Conservation (phyloP, 2,888 invertebrate species). For the Drosophila prolongata region DNA sequence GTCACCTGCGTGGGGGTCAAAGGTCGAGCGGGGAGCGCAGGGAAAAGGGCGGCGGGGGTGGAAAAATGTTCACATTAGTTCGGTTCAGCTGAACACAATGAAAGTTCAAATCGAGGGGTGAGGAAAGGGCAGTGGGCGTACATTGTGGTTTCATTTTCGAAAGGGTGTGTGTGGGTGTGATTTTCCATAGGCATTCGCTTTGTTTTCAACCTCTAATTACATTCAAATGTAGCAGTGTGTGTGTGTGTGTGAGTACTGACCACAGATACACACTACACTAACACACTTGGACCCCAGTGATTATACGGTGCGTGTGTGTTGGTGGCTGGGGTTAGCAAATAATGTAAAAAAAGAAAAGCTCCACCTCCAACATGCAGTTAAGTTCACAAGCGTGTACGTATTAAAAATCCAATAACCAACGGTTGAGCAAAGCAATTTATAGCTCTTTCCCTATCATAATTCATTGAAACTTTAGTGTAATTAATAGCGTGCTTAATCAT, state of each 20-base stretch:
- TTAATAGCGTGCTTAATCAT: constrained; percentile 37
- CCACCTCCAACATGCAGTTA: constrained; percentile 17
- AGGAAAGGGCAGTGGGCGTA: constrained; percentile 7
- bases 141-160: constrained; percentile 28
- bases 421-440: constrained; percentile 13
- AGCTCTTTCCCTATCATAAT: constrained; percentile 27
- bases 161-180: constrained; percentile 33
- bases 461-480: constrained; percentile 29
- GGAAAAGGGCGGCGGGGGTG: background rate
- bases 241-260: constrained; percentile 32
- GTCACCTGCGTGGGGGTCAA: constrained; percentile 66
- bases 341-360: constrained; percentile 46
- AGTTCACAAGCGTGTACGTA: constrained; percentile 17
- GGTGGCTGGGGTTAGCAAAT: constrained; percentile 48
- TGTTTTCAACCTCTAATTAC: constrained; percentile 61
- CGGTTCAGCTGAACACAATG: constrained; percentile 34
- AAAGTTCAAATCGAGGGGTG: constrained; percentile 25
- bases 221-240: constrained; percentile 33
- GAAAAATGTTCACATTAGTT: constrained; percentile 41
- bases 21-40: background rate
- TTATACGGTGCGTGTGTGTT: constrained; percentile 15
- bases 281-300: constrained; percentile 31
- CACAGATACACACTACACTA: constrained; percentile 43
- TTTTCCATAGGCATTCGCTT: constrained; percentile 40
- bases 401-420: constrained; percentile 19